Evolutionary conservation across 2,797 vertebrate species (phyloP).

Genomic region (Benthosema pterotum): DNA sequence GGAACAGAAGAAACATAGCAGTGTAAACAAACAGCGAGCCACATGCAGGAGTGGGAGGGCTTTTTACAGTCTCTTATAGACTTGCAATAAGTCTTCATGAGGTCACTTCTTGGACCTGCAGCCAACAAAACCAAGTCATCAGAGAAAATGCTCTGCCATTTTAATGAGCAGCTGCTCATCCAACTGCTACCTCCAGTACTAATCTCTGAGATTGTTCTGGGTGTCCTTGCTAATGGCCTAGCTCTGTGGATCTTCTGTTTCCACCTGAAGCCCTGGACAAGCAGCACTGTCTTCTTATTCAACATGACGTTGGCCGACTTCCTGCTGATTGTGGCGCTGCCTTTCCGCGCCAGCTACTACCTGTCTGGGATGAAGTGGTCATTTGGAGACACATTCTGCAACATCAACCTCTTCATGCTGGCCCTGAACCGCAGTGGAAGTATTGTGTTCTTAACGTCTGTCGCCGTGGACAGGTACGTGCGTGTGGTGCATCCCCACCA

Average conservation of each 20-base stretch:
- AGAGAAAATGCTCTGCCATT: conserved; percentile 53
- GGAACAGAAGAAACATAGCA: too few species aligned
- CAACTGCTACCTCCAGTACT: conserved; percentile 69
- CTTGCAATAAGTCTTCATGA: neutral
- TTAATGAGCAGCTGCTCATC: conserved; percentile 53
- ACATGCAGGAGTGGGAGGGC: too few species aligned
- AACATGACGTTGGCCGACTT: conserved; percentile 81
- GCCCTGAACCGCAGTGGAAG: conserved; percentile 75
- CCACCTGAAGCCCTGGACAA: conserved; percentile 78
- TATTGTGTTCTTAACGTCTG: conserved; percentile 74
- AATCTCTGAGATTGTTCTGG: conserved; percentile 73
- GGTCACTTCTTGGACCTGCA: neutral
- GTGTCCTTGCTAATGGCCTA: conserved; percentile 74
- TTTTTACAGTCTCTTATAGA: conserved; percentile 1
- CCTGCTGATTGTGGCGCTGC: conserved; percentile 73
- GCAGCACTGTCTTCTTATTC: conserved; percentile 79
- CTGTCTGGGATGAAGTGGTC: conserved; percentile 57
- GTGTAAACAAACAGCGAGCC: too few species aligned
- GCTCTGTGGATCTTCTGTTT: conserved; percentile 81
- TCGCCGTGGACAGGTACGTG: conserved; percentile 80
- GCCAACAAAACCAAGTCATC: neutral
- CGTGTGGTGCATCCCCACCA: conserved; percentile 79
- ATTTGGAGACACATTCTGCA: conserved; percentile 66
- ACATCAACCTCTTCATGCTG: conserved; percentile 76
- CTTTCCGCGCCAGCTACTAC: conserved; percentile 77